These are phyloP conservation scores for Baronia brevicornis DNA, from an alignment of 2,888 invertebrate genomes.

Conservation along the genomic window DNA sequence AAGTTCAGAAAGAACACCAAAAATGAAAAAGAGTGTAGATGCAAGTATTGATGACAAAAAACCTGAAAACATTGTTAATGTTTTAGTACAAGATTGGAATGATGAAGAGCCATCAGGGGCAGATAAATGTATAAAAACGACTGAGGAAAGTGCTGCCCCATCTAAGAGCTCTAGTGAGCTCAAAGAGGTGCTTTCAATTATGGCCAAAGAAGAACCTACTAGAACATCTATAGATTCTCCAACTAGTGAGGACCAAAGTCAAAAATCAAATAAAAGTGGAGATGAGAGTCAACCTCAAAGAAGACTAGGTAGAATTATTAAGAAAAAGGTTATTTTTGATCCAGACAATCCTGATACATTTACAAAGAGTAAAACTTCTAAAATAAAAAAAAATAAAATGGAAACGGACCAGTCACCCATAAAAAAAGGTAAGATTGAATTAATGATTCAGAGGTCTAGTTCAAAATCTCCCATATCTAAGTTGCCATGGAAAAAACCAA, in stretches of 20 bases:
- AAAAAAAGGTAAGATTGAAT: constrained; percentile 47
- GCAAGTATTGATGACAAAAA: constrained; percentile 22
- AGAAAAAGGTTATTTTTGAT: constrained; percentile 84
- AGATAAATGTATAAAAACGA: constrained; percentile 24
- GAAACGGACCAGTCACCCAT: constrained; percentile 32
- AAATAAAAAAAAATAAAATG: constrained; percentile 37
- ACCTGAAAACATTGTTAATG: constrained; percentile 56
- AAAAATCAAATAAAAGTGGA: constrained; percentile 33
- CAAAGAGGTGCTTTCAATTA: constrained; percentile 22
- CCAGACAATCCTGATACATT: constrained; percentile 77
- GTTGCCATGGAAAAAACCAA: constrained; percentile 64
- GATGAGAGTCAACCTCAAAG: constrained; percentile 53
- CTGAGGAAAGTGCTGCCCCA: constrained; percentile 28
- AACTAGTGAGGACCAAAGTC: constrained; percentile 32
- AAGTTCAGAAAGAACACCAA: constrained; percentile 11
- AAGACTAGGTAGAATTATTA: constrained; percentile 75
- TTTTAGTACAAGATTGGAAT: constrained; percentile 73
- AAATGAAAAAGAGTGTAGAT: constrained; percentile 19
- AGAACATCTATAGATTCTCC: constrained; percentile 35
- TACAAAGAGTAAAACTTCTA: constrained; percentile 52
- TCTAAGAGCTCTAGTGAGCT: constrained; percentile 24
- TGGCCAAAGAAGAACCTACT: constrained; percentile 27
- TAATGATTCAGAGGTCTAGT: constrained; percentile 32
- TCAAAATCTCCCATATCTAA: constrained; percentile 55
- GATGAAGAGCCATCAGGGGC: constrained; percentile 51